phyloP scores from a whole-genome alignment of 2,888 invertebrate species.

The Lomographa bimaculata region DNA sequence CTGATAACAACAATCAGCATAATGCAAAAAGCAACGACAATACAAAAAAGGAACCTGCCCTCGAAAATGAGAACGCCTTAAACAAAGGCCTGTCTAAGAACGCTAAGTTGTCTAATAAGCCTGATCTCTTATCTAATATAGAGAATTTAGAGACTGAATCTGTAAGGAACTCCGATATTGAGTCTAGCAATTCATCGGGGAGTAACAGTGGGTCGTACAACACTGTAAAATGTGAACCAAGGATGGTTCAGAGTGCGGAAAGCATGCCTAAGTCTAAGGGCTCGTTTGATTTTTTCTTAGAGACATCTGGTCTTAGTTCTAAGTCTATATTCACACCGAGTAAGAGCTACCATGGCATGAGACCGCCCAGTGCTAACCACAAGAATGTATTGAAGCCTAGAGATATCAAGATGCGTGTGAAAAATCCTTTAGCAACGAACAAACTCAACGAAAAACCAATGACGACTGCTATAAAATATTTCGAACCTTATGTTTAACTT shows the following conservation, averaged over 20 bases:
- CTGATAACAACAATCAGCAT: slow-evolving; percentile 61
- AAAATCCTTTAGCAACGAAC: slow-evolving; percentile 85
- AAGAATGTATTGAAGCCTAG: slow-evolving; percentile 90
- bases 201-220: slow-evolving; percentile 78
- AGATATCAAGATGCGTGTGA: slow-evolving; percentile 89
- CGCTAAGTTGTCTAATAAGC: slow-evolving; percentile 78
- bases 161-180: slow-evolving; percentile 88
- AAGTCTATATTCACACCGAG: slow-evolving; percentile 87
- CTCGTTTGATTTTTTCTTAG: slow-evolving; percentile 89
- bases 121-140: slow-evolving; percentile 81
- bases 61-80: slow-evolving; percentile 53
- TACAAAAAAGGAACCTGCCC: slow-evolving; percentile 59
- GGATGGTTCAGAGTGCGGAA: slow-evolving; percentile 60
- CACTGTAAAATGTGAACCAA: slow-evolving; percentile 73
- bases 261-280: slow-evolving; percentile 70
- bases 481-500: slow-evolving; percentile 78
- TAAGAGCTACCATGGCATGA: slow-evolving; percentile 61
- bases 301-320: slow-evolving; percentile 91
- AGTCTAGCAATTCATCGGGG: slow-evolving; percentile 83
- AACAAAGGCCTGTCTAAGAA: slow-evolving; percentile 62
- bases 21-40: slow-evolving; percentile 48
- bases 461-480: slow-evolving; percentile 83
- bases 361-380: slow-evolving; percentile 88
- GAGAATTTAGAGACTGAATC: slow-evolving; percentile 83
- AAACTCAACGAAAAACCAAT: slow-evolving; percentile 81